Base-by-base conservation (phyloP, 2,113 vertebrate genomes). In the Hypocryptadius cinnamomeus region DNA sequence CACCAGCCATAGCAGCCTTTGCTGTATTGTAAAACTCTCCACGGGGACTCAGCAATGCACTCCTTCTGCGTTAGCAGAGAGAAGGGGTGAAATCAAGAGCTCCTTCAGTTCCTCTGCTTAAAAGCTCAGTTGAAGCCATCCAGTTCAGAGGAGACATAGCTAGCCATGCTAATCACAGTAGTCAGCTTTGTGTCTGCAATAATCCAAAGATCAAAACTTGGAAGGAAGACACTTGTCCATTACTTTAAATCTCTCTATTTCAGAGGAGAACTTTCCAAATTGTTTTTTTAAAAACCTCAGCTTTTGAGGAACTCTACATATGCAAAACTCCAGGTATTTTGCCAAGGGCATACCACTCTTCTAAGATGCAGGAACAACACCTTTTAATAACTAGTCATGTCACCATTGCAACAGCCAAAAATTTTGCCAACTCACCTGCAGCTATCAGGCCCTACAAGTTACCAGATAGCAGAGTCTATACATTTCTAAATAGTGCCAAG, bases 351-450 rank as follows among this genome's bases (percentile, higher is more conserved):
- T 60, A 33, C 23, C 7, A 40, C 30, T 84, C n/a, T 63, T 74
- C 27, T 47, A 68, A 64, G 65, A n/a, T 0, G 0, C 22, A 39
- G 54, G 22, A 79, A 17, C 15, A 90, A 1, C 8, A 53, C 3
- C 33, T 66, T 78, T 68, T 78, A 89, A 68, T 86, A 80, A 79
- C 44, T 28, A 21, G 15, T 71, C 69, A 30, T 28, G 27, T 81
- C 76, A 66, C 24, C 13, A 14, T 51, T 89, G 30, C 2, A 2
- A 54, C 23, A 78, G 56, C 21, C 23, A 53, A 21, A 23, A 93
- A 33, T 7, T 50, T 30, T 66, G 59, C 51, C 44, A 39, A 3
- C 31, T 12, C n/a, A 2, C 24, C 10, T 27, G 31, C 74, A 83
- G 76, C 53, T 44, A 4, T 79, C 44, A 74, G 39, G 30, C 25